Evolutionary conservation across 2,888 invertebrate species (phyloP), one percentile per base, ranked within the genome.

Genomic region (Parnassius smintheus): DNA sequence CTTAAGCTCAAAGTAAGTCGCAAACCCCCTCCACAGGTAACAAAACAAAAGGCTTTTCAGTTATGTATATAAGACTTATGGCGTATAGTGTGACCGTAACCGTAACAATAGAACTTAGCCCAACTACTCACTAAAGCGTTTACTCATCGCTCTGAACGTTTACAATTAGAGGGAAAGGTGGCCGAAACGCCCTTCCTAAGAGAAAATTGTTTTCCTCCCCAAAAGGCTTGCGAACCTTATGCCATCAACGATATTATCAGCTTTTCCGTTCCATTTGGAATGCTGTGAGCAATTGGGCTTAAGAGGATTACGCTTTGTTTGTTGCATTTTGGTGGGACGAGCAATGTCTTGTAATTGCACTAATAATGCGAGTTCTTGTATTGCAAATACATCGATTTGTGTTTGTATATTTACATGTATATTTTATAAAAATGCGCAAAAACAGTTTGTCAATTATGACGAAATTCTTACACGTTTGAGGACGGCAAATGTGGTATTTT

Each of bases 131-230:
- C 67, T 66, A 70, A 67, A 72, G 74, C 75, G 74, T 80, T 80
- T 75, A 72, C 69, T 64, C 66, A 69, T 68, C 68, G 75, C 81
- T 75, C 68, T 66, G 70, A 76, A 75, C 78, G 75, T 75, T 82
- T 80, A 73, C 80, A 83, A 85, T 84, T 82, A 86, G 77, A 78
- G 75, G 72, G 75, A 70, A 78, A 68, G 76, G 77, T 78, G 75
- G 75, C 75, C 73, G 68, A 75, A 83, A 78, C 74, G 70, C 71
- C 71, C 74, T 68, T 67, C 70, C 62, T 76, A 76, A 73, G 76
- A 75, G 80, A 75, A 83, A 83, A 82, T 80, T 81, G 80, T 80
- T 83, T 80, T 75, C 72, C 76, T 75, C 74, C 73, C 70, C 70
- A 71, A 77, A 81, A 82, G 82, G 80, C 80, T 80, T 75, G 49